These are phyloP conservation scores for Heteromurus nitidus DNA, from an alignment of 2,888 invertebrate genomes.

Conservation along the genomic window DNA sequence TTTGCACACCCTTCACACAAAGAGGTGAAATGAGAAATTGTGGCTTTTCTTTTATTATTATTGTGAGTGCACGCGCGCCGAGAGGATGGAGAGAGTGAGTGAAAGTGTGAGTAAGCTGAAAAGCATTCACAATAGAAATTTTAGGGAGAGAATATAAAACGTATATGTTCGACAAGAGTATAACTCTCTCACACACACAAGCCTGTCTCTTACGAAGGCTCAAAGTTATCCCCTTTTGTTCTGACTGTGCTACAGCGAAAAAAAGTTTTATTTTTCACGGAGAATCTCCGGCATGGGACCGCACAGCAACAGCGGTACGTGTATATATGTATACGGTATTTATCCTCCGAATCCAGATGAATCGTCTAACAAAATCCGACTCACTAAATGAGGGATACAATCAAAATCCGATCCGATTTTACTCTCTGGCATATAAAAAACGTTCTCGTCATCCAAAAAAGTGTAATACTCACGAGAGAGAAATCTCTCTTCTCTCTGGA, in stretches of 20 bases:
- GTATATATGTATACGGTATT: too few species aligned
- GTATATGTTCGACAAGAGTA: too few species aligned
- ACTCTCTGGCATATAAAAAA: too few species aligned
- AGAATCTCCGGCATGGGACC: too few species aligned
- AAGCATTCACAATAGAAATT: neutral
- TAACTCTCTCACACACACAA: too few species aligned
- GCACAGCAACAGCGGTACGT: neutral
- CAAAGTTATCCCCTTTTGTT: neutral
- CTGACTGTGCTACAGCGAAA: too few species aligned
- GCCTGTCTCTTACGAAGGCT: neutral
- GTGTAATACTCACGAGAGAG: too few species aligned
- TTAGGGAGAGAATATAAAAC: too few species aligned
- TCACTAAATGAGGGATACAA: constrained; percentile 15
- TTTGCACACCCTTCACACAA: neutral
- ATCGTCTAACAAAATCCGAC: constrained; percentile 7
- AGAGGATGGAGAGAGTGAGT: neutral
- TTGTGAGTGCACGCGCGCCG: too few species aligned
- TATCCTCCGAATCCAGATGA: constrained; percentile 4
- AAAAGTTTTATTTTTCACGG: neutral
- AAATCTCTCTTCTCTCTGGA: too few species aligned
- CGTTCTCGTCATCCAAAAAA: too few species aligned
- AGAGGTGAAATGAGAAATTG: constrained; percentile 24
- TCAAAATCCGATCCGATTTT: constrained; percentile 10
- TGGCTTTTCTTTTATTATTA: constrained; percentile 20
- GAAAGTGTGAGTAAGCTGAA: constrained; percentile 2